Percentiles rank a stretch among this genome's conserved stretches.
Conservation (phyloP, 2,888 invertebrate genomes). For the Lingula anatina region DNA sequence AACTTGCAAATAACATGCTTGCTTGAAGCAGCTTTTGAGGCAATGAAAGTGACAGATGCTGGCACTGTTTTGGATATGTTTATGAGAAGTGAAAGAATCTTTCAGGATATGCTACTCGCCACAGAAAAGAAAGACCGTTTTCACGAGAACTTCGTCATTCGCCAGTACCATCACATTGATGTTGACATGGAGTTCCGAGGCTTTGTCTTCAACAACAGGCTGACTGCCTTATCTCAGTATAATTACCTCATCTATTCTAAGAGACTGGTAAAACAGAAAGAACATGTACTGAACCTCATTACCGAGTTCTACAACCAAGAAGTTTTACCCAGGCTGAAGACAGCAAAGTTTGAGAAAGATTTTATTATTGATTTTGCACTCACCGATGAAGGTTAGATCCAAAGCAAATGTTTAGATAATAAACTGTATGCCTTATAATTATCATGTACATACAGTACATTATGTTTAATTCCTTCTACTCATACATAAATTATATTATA, state of each 20-base stretch:
- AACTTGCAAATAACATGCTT: slow-evolving; percentile 29
- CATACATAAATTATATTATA: too few species aligned
- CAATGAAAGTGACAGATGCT: slow-evolving; percentile 21
- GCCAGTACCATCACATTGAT: slow-evolving; percentile 31
- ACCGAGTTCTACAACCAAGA: slow-evolving; percentile 15
- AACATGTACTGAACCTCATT: slow-evolving; percentile 15
- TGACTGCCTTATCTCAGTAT: slow-evolving; percentile 32
- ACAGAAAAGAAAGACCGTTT: slow-evolving; percentile 20
- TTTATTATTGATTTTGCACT: slow-evolving; percentile 37
- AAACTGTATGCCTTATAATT: too few species aligned
- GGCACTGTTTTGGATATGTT: slow-evolving; percentile 30
- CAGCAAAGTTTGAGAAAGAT: slow-evolving; percentile 16
- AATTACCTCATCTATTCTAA: slow-evolving; percentile 31
- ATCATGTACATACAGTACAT: too few species aligned
- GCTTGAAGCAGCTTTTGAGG: slow-evolving; percentile 26
- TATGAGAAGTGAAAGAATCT: slow-evolving; percentile 31
- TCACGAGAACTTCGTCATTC: slow-evolving; percentile 31
- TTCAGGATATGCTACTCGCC: slow-evolving; percentile 33
- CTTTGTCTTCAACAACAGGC: slow-evolving; percentile 18
- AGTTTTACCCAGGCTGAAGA: slow-evolving; percentile 19
- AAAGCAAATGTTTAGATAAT: background rate
- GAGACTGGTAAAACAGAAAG: slow-evolving; percentile 16
- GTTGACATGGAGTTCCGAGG: slow-evolving; percentile 40
- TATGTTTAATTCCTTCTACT: too few species aligned
- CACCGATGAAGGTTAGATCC: slow-evolving; percentile 24